These are phyloP conservation scores for Karalla daura DNA, from an alignment of 2,797 vertebrate species.

Conservation along the genomic window DNA sequence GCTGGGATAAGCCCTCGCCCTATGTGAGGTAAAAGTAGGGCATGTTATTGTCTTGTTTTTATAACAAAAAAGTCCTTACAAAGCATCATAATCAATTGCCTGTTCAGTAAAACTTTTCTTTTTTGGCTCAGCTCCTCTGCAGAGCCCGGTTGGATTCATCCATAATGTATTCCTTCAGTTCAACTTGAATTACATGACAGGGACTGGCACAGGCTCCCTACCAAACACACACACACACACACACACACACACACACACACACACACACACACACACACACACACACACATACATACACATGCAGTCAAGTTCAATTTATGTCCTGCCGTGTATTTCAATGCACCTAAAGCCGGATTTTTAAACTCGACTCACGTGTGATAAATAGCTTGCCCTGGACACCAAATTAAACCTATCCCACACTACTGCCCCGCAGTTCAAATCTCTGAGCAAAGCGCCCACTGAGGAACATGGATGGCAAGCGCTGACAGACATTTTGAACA, in stretches of 20 bases:
- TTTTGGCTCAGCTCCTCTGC: constrained; percentile 25
- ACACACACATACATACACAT: constrained; percentile 8
- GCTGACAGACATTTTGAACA: constrained; percentile 14
- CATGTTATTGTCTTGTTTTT: constrained; percentile 19
- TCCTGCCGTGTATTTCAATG: constrained; percentile 35
- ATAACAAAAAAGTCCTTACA: constrained; percentile 5
- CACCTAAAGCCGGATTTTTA: constrained; percentile 68
- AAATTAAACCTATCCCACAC: constrained; percentile 47
- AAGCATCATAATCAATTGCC: neutral
- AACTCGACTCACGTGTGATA: constrained; percentile 63
- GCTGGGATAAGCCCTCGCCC: constrained; percentile 50
- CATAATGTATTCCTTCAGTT: constrained; percentile 43
- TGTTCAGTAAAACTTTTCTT: neutral
- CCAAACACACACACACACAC: constrained; percentile 6
- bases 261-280: constrained; percentile 13
- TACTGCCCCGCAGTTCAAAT: constrained; percentile 15
- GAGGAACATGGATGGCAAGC: neutral
- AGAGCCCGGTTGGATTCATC: constrained; percentile 40
- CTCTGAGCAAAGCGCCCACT: constrained; percentile 10
- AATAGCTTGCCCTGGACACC: constrained; percentile 52
- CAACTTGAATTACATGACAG: constrained; percentile 43
- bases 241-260: constrained; percentile 4
- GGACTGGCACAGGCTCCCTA: constrained; percentile 12
- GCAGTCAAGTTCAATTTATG: constrained; percentile 34
- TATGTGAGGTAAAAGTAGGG: constrained; percentile 37